Percentiles rank a stretch among this genome's conserved stretches.
Conservation (phyloP, 2,888 invertebrate species). For the Panopea generosa region DNA sequence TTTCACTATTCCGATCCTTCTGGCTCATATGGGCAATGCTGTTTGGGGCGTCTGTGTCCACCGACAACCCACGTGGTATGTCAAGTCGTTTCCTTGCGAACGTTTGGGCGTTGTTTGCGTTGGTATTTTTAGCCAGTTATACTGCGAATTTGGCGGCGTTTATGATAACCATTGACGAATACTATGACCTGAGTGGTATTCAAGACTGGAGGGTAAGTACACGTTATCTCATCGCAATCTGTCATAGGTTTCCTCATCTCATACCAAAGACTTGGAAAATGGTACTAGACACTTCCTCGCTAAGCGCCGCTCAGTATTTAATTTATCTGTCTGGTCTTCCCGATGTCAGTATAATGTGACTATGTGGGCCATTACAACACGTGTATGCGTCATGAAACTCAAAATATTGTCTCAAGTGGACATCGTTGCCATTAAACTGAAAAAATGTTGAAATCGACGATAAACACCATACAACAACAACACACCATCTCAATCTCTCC, state of each 20-base stretch:
- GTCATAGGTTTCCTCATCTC: background rate
- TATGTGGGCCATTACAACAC: too few species aligned
- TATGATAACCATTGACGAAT: constrained; percentile 99
- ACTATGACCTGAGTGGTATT: constrained; percentile 95
- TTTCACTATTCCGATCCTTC: constrained; percentile 94
- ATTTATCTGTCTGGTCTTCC: too few species aligned
- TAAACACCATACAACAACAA: too few species aligned
- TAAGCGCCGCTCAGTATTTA: background rate
- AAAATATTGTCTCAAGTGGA: too few species aligned
- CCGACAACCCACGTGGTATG: constrained; percentile 98
- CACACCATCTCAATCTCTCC: too few species aligned
- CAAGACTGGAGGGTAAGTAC: constrained; percentile 89
- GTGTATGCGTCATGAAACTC: too few species aligned
- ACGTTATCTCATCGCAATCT: background rate
- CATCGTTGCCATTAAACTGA: too few species aligned
- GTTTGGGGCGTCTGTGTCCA: constrained; percentile 98
- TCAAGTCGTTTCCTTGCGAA: constrained; percentile 89
- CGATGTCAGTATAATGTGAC: too few species aligned
- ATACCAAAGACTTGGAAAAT: background rate
- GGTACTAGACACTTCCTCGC: background rate
- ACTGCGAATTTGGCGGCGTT: constrained; percentile 99
- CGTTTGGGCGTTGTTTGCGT: constrained; percentile 90
- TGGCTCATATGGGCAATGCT: constrained; percentile 99
- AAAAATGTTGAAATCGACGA: too few species aligned
- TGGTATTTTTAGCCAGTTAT: constrained; percentile 99